A percentile compares a stretch with the other conserved stretches of the same genome.
phyloP scores from a whole-genome alignment of 2,888 invertebrate species.

The Lasioglossum zephyrum region DNA sequence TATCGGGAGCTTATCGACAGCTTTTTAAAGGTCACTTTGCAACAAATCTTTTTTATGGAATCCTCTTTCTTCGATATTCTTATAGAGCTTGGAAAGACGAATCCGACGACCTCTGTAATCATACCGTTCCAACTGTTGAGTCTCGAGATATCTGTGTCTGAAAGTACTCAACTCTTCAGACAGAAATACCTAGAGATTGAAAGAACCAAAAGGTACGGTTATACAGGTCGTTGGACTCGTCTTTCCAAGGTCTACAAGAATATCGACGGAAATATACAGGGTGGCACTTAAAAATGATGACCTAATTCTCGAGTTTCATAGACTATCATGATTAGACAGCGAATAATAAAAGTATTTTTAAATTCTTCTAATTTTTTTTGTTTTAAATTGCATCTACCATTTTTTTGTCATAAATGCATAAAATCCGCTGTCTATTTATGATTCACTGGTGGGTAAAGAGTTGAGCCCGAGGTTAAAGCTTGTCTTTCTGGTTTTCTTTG shows the following conservation, averaged over 20 bases:
- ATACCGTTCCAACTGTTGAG: not conserved
- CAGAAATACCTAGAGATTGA: not conserved
- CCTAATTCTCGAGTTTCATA: not conserved
- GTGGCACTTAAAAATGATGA: not conserved
- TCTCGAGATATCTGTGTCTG: not conserved
- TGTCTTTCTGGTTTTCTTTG: conserved; percentile 40
- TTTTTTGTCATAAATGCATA: too few relatives aligned
- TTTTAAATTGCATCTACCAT: too few relatives aligned
- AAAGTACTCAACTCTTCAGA: not conserved
- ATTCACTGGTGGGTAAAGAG: not conserved
- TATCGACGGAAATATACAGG: not conserved
- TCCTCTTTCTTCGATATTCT: not conserved
- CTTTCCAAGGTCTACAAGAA: not conserved
- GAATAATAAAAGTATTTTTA: too few relatives aligned
- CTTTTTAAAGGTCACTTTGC: not conserved
- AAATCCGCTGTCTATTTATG: too few relatives aligned
- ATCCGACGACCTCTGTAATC: not conserved
- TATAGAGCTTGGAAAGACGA: not conserved
- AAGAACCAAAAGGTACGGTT: not conserved
- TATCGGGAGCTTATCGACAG: not conserved
- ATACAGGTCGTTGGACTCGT: not conserved
- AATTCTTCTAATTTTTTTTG: too few relatives aligned
- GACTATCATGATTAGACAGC: not conserved
- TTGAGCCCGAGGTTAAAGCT: not conserved
- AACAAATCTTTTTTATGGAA: not conserved